Percentiles rank a stretch among this genome's conserved stretches.
These are phyloP conservation scores for Ctenopoma multispine DNA, from an alignment of 2,797 vertebrate species.

Conservation along the genomic window DNA sequence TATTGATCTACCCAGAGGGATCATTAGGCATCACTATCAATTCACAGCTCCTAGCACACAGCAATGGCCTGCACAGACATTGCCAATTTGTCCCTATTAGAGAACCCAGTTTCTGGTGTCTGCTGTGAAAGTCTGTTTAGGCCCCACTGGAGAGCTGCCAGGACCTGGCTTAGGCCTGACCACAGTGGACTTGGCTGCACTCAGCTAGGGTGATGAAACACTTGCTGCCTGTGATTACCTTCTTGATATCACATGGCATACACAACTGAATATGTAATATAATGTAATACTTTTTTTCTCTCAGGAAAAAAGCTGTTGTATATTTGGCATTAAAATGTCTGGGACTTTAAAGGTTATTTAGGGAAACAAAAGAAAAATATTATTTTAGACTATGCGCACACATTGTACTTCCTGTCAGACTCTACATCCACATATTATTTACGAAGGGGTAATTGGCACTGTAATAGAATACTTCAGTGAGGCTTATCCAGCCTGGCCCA, in stretches of 20 bases:
- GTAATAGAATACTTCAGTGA: constrained; percentile 78
- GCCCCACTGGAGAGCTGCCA: constrained; percentile 68
- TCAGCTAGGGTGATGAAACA: constrained; percentile 28
- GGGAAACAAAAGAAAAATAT: constrained; percentile 48
- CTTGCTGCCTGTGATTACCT: constrained; percentile 32
- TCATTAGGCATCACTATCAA: constrained; percentile 99
- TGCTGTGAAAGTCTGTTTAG: constrained; percentile 91
- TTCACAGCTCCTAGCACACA: constrained; percentile 96
- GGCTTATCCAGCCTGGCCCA: constrained; percentile 77
- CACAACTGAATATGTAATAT: constrained; percentile 35
- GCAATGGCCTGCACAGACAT: constrained; percentile 95
- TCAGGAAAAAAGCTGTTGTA: background rate
- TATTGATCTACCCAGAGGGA: constrained; percentile 99
- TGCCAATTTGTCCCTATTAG: constrained; percentile 99
- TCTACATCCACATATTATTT: constrained; percentile 74
- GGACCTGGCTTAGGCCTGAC: constrained; percentile 64
- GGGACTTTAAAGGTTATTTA: constrained; percentile 49
- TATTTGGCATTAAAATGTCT: constrained; percentile 37
- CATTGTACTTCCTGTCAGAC: constrained; percentile 66
- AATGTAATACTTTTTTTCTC: background rate
- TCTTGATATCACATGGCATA: constrained; percentile 29
- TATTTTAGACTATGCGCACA: constrained; percentile 47
- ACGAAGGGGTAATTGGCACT: constrained; percentile 76
- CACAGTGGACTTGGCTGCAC: constrained; percentile 35
- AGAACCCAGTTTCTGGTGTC: constrained; percentile 92